phyloP scores from a whole-genome alignment of 2,888 invertebrate species.

The Ochropleura plecta region DNA sequence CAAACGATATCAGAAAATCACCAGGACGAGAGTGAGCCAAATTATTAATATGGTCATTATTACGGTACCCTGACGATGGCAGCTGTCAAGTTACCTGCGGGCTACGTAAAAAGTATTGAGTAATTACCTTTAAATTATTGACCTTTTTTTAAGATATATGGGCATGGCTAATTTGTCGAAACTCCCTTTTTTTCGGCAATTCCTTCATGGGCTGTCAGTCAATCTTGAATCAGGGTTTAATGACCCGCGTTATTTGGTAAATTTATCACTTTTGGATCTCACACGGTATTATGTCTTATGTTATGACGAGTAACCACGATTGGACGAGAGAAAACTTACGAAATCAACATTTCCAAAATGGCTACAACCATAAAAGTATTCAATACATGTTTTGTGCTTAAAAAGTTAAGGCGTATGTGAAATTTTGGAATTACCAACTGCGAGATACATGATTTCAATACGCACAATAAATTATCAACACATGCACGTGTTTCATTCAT shows the following conservation, averaged over 20 bases:
- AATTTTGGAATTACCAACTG: background rate
- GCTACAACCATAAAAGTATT: background rate
- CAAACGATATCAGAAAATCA: conserved; percentile 12
- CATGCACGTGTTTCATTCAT: conserved; percentile 52
- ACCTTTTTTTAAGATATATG: conserved; percentile 31
- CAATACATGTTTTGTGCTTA: background rate
- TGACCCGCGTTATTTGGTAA: conserved; percentile 9
- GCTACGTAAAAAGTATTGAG: conserved; percentile 48
- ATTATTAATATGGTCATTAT: conserved; percentile 55
- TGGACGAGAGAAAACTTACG: background rate
- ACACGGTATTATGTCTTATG: background rate
- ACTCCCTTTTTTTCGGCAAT: background rate
- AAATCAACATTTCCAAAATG: background rate
- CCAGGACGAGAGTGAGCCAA: conserved; percentile 31
- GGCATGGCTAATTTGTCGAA: conserved; percentile 24
- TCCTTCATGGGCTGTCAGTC: conserved; percentile 1
- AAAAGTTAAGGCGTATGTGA: background rate
- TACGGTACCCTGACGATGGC: conserved; percentile 60
- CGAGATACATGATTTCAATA: background rate
- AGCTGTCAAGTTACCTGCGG: conserved; percentile 44
- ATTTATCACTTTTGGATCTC: background rate
- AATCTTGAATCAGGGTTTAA: background rate
- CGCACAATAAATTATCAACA: conserved; percentile 38
- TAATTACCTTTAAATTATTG: conserved; percentile 54
- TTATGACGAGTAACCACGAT: background rate